phyloP scores from a whole-genome alignment of 35 echinoderm and acorn worm species.

The Ophioderma brevispina region DNA sequence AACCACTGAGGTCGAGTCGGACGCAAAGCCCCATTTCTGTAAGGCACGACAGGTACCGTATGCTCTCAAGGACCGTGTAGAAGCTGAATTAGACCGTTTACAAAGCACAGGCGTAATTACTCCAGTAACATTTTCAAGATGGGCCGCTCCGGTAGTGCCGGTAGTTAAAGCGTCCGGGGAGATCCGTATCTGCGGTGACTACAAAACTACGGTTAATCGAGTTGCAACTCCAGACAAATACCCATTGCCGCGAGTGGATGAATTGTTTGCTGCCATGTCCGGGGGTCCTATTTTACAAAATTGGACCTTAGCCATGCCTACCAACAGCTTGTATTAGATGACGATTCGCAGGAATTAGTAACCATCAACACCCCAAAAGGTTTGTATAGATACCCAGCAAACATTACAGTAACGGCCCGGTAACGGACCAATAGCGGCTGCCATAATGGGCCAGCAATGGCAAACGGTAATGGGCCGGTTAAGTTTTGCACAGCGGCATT shows the following conservation, averaged over 20 bases:
- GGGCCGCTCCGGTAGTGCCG: constrained; percentile 50
- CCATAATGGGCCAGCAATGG: no score
- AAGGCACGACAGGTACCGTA: constrained; percentile 53
- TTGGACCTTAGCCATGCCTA: constrained; percentile 29
- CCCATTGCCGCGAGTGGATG: constrained; percentile 22
- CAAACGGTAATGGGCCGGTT: no score
- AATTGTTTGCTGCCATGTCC: constrained; percentile 8
- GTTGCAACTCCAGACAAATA: neutral
- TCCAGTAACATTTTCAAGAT: constrained; percentile 37
- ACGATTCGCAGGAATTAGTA: constrained; percentile 4
- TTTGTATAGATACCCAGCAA: no score
- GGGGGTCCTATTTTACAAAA: constrained; percentile 17
- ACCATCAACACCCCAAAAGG: constrained; percentile 64
- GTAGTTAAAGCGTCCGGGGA: constrained; percentile 21
- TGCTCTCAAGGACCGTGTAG: constrained; percentile 17
- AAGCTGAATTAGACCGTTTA: constrained; percentile 34
- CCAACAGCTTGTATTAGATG: constrained; percentile 21
- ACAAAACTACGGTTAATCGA: constrained; percentile 4
- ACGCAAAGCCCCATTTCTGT: neutral
- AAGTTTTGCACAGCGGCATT: no score
- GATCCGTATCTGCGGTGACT: neutral
- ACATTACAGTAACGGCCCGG: no score
- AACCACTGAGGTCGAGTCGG: neutral
- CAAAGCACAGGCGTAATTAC: constrained; percentile 42
- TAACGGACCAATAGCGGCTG: no score